phyloP scores from a whole-genome alignment of 2,113 vertebrate genomes.

The Ictidomys tridecemlineatus region DNA sequence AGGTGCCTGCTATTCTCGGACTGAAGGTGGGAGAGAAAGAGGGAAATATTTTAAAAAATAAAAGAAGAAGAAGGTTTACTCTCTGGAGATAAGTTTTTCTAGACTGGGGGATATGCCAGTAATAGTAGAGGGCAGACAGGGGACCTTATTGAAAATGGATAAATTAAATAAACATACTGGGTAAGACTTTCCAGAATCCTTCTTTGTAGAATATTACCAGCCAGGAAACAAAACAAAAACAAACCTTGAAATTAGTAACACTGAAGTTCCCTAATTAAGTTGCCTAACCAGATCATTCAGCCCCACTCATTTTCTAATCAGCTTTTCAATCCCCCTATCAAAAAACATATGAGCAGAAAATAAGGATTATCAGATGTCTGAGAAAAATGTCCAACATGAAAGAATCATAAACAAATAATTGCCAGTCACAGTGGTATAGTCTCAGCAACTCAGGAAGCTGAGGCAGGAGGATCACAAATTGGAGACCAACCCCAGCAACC shows the following conservation, averaged over 20 bases:
- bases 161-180: neutral
- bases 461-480: no score
- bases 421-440: no score
- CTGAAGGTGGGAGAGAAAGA: neutral
- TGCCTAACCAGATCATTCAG: neutral
- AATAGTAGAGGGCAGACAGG: neutral
- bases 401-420: neutral
- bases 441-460: no score
- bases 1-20: neutral
- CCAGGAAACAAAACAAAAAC: no score
- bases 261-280: neutral
- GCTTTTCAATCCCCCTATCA: neutral
- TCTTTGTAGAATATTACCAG: neutral
- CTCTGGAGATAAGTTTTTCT: neutral
- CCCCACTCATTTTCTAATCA: conserved; percentile 22
- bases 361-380: conserved; percentile 2
- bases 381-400: conserved; percentile 16
- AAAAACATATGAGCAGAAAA: conserved; percentile 15
- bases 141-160: neutral
- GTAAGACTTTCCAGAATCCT: neutral
- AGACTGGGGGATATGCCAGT: neutral
- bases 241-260: conserved; percentile 21
- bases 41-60: neutral
- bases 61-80: neutral
- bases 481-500: no score